phyloP scores from a whole-genome alignment of 2,113 vertebrate species.

The Paracanthobrama guichenoti region DNA sequence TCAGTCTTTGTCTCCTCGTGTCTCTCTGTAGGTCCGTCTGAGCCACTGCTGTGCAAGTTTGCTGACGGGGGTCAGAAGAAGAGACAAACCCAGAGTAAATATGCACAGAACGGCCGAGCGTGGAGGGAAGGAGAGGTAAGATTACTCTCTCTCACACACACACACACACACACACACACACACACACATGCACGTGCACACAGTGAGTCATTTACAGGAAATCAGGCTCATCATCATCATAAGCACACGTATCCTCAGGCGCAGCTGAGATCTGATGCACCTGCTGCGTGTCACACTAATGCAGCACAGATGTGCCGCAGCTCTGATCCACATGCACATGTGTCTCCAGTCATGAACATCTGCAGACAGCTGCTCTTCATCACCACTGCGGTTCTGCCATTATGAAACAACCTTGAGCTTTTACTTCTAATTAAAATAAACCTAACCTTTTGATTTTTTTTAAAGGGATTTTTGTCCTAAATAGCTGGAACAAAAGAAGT shows the following conservation, averaged over 20 bases:
- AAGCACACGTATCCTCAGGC: neutral
- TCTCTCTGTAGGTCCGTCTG: slow-evolving; percentile 1
- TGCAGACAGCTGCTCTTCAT: neutral
- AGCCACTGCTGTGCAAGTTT: slow-evolving; percentile 16
- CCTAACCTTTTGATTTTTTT: too few relatives aligned
- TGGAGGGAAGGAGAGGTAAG: slow-evolving; percentile 4
- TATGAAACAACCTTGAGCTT: neutral
- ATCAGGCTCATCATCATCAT: neutral
- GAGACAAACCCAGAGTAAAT: slow-evolving; percentile 7
- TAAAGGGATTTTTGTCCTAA: too few relatives aligned
- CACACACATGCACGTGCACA: neutral
- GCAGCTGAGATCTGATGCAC: neutral
- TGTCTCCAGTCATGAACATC: neutral
- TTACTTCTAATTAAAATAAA: too few relatives aligned
- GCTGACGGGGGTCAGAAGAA: neutral
- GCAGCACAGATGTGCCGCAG: neutral
- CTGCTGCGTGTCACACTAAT: neutral
- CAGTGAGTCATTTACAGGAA: neutral
- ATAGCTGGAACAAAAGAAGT: too few relatives aligned
- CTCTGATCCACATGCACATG: too few relatives aligned
- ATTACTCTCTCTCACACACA: neutral
- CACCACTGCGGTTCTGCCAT: neutral
- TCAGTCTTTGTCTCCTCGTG: neutral
- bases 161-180: neutral
- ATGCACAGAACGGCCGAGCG: neutral